phyloP scores from a whole-genome alignment of 2,113 vertebrate species.

The Leucopsar rothschildi region DNA sequence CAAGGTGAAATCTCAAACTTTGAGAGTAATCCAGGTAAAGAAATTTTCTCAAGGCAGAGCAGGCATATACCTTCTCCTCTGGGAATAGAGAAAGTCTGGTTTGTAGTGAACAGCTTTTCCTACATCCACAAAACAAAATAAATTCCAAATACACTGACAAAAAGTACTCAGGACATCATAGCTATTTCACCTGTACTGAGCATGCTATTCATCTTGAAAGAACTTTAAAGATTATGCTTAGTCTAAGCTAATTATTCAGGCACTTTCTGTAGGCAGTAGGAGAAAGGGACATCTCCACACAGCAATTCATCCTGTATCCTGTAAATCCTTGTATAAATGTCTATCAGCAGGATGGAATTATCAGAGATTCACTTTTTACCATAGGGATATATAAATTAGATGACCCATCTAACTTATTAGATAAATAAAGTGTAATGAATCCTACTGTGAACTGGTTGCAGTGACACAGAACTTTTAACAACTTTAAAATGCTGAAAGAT shows the following conservation, averaged over 20 bases:
- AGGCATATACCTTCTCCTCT: neutral
- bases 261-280: neutral
- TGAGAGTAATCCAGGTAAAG: neutral
- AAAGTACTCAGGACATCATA: neutral
- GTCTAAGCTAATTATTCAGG: neutral
- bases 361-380: neutral
- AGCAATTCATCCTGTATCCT: neutral
- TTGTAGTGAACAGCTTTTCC: neutral
- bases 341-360: neutral
- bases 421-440: neutral
- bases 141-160: neutral
- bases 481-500: neutral
- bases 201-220: rapidly evolving
- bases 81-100: neutral
- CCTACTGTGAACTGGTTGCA: neutral
- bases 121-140: neutral
- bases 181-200: neutral
- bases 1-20: neutral
- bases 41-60: neutral
- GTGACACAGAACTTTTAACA: neutral
- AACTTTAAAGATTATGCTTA: neutral
- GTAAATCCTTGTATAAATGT: neutral
- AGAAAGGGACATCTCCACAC: neutral
- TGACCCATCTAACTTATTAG: neutral
- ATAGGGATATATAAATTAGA: neutral